phyloP scores from a whole-genome alignment of 2,888 invertebrate species.

The Phyllotreta cruciferae region DNA sequence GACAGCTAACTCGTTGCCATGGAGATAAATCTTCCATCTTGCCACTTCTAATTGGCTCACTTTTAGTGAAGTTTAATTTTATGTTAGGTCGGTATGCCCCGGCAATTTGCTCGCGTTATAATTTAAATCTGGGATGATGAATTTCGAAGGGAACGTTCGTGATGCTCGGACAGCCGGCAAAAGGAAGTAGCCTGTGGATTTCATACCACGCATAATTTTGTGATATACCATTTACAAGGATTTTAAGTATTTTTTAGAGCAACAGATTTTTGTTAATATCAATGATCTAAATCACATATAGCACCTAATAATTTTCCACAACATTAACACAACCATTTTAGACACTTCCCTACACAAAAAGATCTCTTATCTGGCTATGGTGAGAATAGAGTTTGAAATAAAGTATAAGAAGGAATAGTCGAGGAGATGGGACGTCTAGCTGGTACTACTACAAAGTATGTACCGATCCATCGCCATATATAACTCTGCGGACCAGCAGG shows the following conservation, averaged over 20 bases:
- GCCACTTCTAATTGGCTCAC: slow-evolving; percentile 62
- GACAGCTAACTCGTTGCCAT: slow-evolving; percentile 61
- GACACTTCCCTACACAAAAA: slow-evolving; percentile 18
- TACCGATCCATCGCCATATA: slow-evolving; percentile 57
- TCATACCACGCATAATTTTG: no score
- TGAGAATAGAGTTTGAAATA: slow-evolving; percentile 37
- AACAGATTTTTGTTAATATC: no score
- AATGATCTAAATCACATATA: neutral
- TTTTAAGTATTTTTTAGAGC: neutral
- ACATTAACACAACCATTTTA: slow-evolving; percentile 18
- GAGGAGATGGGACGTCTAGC: slow-evolving; percentile 54
- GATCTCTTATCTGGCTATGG: slow-evolving; percentile 25
- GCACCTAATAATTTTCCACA: slow-evolving; percentile 16
- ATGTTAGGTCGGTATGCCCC: slow-evolving; percentile 52
- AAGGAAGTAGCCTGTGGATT: no score
- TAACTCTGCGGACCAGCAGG: slow-evolving; percentile 59
- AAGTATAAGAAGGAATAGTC: slow-evolving; percentile 36
- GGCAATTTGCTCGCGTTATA: slow-evolving; percentile 51
- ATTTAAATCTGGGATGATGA: slow-evolving; percentile 42
- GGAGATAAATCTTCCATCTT: slow-evolving; percentile 62
- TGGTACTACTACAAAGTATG: slow-evolving; percentile 56
- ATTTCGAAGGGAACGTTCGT: slow-evolving; percentile 15
- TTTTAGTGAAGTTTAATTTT: slow-evolving; percentile 58
- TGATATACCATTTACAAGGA: neutral
- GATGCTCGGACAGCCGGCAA: neutral